A percentile compares a stretch with the other conserved stretches of the same genome.
Conservation (phyloP, 2,113 vertebrate species). For the Artemisiospiza belli region DNA sequence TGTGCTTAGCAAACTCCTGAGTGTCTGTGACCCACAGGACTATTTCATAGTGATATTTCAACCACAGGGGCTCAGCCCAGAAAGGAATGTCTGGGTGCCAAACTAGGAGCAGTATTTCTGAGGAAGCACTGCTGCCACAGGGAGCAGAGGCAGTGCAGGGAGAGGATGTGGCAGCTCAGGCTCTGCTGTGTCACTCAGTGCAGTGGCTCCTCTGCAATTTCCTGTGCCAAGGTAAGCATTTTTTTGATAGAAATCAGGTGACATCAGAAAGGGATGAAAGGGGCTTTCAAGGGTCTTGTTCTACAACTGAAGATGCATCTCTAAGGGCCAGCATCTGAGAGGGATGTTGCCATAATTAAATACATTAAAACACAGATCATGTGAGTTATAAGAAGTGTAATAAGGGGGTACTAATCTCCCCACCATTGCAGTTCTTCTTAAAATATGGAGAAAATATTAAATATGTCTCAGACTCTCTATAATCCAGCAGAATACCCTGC, state of each 20-base stretch:
- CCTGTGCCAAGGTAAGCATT: not conserved
- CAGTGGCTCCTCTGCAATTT: not conserved
- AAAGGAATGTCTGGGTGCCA: not conserved
- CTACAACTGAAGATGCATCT: not conserved
- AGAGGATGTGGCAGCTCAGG: not conserved
- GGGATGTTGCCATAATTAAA: not conserved
- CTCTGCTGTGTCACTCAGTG: not conserved
- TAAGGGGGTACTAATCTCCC: not conserved
- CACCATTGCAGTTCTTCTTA: not conserved
- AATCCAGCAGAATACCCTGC: not conserved
- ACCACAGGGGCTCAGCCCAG: not conserved
- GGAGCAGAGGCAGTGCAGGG: not conserved
- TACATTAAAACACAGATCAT: not conserved
- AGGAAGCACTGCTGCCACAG: not conserved
- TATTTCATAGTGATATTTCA: not conserved
- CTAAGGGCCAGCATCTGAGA: not conserved
- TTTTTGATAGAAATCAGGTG: not conserved
- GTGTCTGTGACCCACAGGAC: not conserved
- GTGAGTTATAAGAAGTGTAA: not conserved
- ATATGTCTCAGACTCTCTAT: not conserved
- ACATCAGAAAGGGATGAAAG: not conserved
- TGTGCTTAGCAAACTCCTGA: not conserved
- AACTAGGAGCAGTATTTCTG: not conserved
- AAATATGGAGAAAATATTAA: not conserved
- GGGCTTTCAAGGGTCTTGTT: not conserved